A percentile compares a stretch with the other conserved stretches of the same genome.
Conservation (phyloP, 2,888 invertebrate genomes). For the Ellobium chinense region DNA sequence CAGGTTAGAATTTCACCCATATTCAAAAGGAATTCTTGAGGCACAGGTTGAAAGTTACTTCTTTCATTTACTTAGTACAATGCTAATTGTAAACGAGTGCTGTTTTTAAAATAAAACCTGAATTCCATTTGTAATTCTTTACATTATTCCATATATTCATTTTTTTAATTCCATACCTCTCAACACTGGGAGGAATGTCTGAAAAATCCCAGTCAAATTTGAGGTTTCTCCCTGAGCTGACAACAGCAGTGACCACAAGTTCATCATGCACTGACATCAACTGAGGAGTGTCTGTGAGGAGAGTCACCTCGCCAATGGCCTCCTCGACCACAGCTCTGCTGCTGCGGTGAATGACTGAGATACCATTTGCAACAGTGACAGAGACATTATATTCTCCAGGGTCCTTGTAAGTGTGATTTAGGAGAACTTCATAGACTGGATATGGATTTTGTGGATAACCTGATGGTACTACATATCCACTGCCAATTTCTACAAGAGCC, state of each 20-base stretch:
- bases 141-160: no score
- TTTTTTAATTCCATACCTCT: no score
- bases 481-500: not conserved
- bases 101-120: no score
- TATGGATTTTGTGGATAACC: not conserved
- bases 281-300: conserved; percentile 55
- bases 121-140: no score
- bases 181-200: conserved; percentile 42
- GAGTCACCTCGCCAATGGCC: conserved; percentile 58
- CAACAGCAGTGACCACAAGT: conserved; percentile 62
- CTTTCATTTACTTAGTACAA: no score
- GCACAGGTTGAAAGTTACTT: no score
- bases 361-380: conserved; percentile 63
- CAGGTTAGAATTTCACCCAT: no score
- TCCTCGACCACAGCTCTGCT: conserved; percentile 56
- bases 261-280: conserved; percentile 53
- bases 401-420: conserved; percentile 54
- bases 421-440: conserved; percentile 46
- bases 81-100: no score
- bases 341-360: conserved; percentile 52
- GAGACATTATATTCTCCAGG: conserved; percentile 63
- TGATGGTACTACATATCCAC: not conserved
- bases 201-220: conserved; percentile 69
- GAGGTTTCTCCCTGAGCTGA: conserved; percentile 65
- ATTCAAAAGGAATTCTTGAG: no score